Evolutionary conservation across 1,140 invertebrate genomes (phyloP).

Genomic region (Octopus sinensis): DNA sequence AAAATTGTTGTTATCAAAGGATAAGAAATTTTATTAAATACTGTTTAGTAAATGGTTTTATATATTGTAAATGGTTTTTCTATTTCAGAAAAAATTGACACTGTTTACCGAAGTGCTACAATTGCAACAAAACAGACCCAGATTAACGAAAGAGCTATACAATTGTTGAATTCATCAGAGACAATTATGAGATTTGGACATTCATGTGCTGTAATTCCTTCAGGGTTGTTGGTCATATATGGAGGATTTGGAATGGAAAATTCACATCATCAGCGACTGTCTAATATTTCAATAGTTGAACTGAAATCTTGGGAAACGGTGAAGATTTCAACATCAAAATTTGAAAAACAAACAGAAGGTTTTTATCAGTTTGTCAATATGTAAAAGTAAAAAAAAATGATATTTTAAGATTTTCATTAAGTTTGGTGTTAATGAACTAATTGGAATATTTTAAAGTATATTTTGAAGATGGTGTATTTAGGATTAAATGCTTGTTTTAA

Average conservation of each 20-base stretch:
- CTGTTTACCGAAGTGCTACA: neutral
- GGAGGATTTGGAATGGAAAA: constrained; percentile 55
- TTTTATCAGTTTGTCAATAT: too few species aligned
- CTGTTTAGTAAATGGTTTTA: neutral
- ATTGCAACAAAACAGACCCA: neutral
- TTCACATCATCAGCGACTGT: constrained; percentile 49
- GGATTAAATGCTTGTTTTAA: too few species aligned
- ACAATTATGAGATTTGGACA: constrained; percentile 46
- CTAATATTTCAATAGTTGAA: constrained; percentile 38
- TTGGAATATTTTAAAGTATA: too few species aligned
- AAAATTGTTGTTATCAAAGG: too few species aligned
- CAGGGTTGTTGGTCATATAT: constrained; percentile 30
- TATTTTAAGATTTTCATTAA: too few species aligned
- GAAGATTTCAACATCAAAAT: too few species aligned
- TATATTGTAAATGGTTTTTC: neutral
- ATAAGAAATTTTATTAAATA: too few species aligned
- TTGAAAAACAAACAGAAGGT: too few species aligned
- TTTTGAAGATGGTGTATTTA: too few species aligned
- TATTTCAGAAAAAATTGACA: neutral
- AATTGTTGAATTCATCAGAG: neutral
- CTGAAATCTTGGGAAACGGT: constrained; percentile 27
- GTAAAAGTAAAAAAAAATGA: too few species aligned
- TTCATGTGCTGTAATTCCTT: constrained; percentile 27
- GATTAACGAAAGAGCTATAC: neutral
- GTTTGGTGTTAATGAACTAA: too few species aligned